Conservation (phyloP, 1,140 invertebrate genomes). For the Oppia nitens region DNA sequence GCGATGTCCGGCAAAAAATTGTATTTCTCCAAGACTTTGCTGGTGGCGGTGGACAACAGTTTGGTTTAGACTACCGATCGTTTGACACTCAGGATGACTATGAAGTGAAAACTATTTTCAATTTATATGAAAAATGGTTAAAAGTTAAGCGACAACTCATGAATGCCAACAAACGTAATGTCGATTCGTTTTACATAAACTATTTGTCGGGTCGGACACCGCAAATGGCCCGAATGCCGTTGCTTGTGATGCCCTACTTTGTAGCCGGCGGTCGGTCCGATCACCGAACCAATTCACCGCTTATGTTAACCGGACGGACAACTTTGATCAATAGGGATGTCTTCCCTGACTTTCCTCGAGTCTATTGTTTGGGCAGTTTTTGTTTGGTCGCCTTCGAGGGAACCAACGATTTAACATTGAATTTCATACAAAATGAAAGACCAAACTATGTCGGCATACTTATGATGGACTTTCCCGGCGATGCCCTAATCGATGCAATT, state of each 20-base stretch:
- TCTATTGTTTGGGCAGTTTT: not conserved
- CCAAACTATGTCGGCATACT: constrained; percentile 3
- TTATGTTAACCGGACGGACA: not conserved
- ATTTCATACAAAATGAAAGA: not conserved
- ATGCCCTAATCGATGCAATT: not conserved
- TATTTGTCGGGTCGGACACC: not conserved
- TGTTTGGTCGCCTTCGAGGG: constrained; percentile 4
- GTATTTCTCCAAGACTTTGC: constrained; percentile 7
- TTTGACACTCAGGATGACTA: constrained; percentile 4
- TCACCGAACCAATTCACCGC: not conserved
- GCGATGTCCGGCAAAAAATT: constrained; percentile 3
- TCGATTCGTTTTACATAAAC: constrained; percentile 5
- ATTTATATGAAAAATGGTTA: constrained; percentile 1
- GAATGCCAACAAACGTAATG: not conserved
- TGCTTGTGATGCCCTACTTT: constrained; percentile 10
- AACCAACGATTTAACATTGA: constrained; percentile 1
- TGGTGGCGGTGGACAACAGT: not conserved
- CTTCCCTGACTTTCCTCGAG: constrained; percentile 5
- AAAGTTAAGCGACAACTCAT: not conserved
- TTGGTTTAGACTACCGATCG: not conserved
- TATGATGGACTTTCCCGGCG: constrained; percentile 5
- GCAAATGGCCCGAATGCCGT: too few relatives aligned
- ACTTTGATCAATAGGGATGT: not conserved
- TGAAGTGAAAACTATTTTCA: not conserved
- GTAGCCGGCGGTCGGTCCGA: not conserved